These are phyloP conservation scores for Zapus hudsonius DNA, from an alignment of 2,113 vertebrate species.

Conservation along the genomic window DNA sequence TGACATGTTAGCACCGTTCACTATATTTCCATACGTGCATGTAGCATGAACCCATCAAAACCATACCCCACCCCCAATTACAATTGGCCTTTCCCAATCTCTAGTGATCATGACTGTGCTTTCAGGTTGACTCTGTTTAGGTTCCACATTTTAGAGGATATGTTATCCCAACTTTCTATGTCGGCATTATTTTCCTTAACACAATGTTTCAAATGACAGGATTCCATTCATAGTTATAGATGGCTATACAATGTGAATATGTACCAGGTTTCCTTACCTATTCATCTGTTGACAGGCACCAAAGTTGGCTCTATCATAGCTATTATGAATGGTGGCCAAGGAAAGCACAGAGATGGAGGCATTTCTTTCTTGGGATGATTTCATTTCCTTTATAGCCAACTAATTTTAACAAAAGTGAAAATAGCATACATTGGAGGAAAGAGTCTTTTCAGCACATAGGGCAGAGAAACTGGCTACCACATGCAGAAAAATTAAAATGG, in stretches of 20 bases:
- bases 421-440: not conserved
- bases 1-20: not conserved
- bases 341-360: not conserved
- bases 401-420: not conserved
- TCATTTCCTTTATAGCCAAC: not conserved
- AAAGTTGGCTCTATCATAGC: not conserved
- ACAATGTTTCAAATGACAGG: not conserved
- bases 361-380: not conserved
- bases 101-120: not conserved
- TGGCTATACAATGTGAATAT: not conserved
- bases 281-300: not conserved
- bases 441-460: not conserved
- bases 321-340: not conserved
- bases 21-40: not conserved
- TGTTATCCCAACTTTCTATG: not conserved
- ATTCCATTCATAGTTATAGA: not conserved
- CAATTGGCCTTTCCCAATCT: not conserved
- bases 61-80: accelerated
- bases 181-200: not conserved
- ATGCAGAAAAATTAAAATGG: not conserved
- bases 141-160: not conserved
- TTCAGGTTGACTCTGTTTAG: not conserved
- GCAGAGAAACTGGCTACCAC: not conserved
- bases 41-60: not conserved
- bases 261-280: not conserved